Evolutionary conservation across 2,888 invertebrate genomes (phyloP), one percentile per base, ranked within the genome.

Genomic region (Parthenolecanium corni): DNA sequence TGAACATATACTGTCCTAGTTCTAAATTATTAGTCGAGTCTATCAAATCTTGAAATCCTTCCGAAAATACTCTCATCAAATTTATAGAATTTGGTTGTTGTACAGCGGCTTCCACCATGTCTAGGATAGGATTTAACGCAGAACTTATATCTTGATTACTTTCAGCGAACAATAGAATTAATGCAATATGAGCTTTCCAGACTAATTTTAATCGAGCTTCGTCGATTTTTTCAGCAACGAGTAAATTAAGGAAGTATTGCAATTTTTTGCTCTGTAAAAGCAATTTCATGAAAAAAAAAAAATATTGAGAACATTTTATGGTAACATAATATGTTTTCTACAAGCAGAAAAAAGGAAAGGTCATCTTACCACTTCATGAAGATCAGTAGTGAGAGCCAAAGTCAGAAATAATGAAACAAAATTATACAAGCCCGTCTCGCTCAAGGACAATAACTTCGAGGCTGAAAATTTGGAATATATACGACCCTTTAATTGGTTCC

Each of bases 381-480:
- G 69, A 67, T 77, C 75, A 3, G 74, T 73, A 31, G 75, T 71
- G 12, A 76, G 66, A 3, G 75, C 75, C 61, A 77, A 71, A 11
- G 75, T 76, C 12, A 77, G 67, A 66, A 76, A 76, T 51, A 77
- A 67, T 4, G 74, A 73, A 14, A 78, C 73, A 47, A 81, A 76
- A 72, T 81, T 78, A 67, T 78, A 78, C 36, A 81, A 73, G 1
- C 81, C 81, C 24, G 73, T 73, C 68, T 79, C 79, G 23, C 76
- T 77, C 12, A 80, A 73, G 6, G 78, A 75, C 62, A 75, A 69
- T 56, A 81, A 73, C 71, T 80, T 81, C 53, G 75, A 75, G n/a
- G 75, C 71, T 14, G 79, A 77, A 64, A 81, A 79, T 70, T 81
- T 81, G 0, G 79, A 77, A 66, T 77, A 80, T 64, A 82, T 76